These are phyloP conservation scores for Globia sparganii DNA, from an alignment of 2,888 invertebrate genomes.

Conservation along the genomic window DNA sequence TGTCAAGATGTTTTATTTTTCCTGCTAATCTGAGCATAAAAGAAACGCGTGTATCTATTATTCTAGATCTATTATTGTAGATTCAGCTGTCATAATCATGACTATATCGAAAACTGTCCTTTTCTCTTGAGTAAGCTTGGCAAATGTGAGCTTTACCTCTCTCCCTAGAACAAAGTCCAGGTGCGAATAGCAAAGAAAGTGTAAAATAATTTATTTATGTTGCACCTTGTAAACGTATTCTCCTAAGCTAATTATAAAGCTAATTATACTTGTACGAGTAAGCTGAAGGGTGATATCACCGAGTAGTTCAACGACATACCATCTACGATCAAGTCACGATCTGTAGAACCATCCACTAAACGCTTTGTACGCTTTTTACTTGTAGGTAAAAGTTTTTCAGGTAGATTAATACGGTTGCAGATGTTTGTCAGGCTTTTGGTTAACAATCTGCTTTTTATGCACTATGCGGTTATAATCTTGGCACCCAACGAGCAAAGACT, in stretches of 20 bases:
- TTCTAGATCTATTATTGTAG: neutral
- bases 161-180: neutral
- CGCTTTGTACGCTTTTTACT: too few relatives aligned
- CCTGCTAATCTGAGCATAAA: slow-evolving; percentile 10
- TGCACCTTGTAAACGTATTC: slow-evolving; percentile 30
- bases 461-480: slow-evolving; percentile 40
- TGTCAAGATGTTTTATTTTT: slow-evolving; percentile 27
- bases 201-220: slow-evolving; percentile 24
- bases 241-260: slow-evolving; percentile 48
- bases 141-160: neutral
- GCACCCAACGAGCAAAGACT: slow-evolving; percentile 43
- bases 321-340: slow-evolving; percentile 36
- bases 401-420: slow-evolving; percentile 3
- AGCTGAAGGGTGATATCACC: slow-evolving; percentile 47
- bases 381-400: slow-evolving; percentile 1
- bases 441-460: slow-evolving; percentile 20
- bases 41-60: neutral
- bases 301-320: slow-evolving; percentile 22
- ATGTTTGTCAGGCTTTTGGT: slow-evolving; percentile 11
- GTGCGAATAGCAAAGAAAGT: slow-evolving; percentile 29
- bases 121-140: neutral
- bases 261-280: slow-evolving; percentile 50
- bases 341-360: neutral
- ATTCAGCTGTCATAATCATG: neutral
- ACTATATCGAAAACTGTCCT: neutral